Evolutionary conservation across 2,888 invertebrate species (phyloP), one percentile per base, ranked within the genome.

Genomic region (Salticus scenicus): DNA sequence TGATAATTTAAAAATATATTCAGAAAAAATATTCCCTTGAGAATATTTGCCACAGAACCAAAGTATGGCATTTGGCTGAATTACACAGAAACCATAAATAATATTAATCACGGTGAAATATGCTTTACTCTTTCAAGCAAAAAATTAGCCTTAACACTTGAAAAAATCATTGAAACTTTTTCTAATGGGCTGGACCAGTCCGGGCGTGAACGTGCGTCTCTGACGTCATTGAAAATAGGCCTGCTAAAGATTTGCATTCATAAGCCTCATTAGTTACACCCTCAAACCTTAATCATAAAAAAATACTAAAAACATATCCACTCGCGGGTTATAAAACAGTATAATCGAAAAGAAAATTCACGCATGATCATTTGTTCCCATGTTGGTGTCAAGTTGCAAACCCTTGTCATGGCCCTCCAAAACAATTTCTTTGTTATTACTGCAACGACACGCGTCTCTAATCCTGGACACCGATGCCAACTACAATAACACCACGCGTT

Each of bases 321-420:
- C 24, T 1, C 24, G 42, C 33, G 42, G 24, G 24, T 27, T 24
- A 14, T 30, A 30, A 30, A 31, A 66, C 17, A 1, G 4, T 31
- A 20, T 51, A 51, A 73, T 73, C 69, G 41, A 12, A 28, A 30
- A 24, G 1, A 51, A 63, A 80, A 73, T 74, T 74, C 72, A 37
- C 47, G 81, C 75, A 33, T 70, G 70, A 83, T 83, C 76, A 64
- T 71, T 67, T 71, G 82, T 76, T 76, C 82, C 76, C 82, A 83
- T 71, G 82, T 83, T 83, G 82, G 82, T 83, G 82, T 83, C 82
- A 83, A 83, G 82, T 83, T 72, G 75, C 82, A 67, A 31, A 33
- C 72, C n/a, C 31, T 30, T 51, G 69, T 27, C 41, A 14, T 27
- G 12, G 31, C 57, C 64, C 31, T 31, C 71, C 64, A 76, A 83